Conservation (phyloP, 2,113 vertebrate species). For the Ictalurus furcatus region DNA sequence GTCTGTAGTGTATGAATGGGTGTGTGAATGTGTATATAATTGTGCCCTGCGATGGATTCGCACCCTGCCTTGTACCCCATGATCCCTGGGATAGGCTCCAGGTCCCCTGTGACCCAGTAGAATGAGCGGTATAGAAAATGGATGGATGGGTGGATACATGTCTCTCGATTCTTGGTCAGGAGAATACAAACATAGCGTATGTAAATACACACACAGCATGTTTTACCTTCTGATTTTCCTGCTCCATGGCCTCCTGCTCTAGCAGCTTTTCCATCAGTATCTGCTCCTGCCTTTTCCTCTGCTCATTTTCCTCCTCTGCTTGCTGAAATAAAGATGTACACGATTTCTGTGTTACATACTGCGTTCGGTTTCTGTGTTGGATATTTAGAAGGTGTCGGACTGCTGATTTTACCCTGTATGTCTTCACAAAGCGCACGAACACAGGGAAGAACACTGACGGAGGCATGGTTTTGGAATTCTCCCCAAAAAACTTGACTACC, state of each 20-base stretch:
- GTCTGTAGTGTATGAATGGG: too few species aligned
- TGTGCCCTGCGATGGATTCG: too few species aligned
- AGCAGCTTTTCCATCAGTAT: constrained; percentile 91
- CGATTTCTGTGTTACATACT: neutral
- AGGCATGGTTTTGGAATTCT: constrained; percentile 92
- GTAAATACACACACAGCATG: constrained; percentile 1
- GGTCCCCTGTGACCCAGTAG: too few species aligned
- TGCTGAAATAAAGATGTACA: constrained; percentile 71
- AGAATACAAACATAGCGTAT: neutral
- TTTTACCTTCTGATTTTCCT: constrained; percentile 90
- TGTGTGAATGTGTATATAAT: too few species aligned
- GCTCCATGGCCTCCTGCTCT: constrained; percentile 90
- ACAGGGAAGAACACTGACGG: constrained; percentile 96
- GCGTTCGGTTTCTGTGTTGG: neutral
- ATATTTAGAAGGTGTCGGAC: neutral
- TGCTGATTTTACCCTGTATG: constrained; percentile 86
- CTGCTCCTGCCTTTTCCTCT: constrained; percentile 88
- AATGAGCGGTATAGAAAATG: too few species aligned
- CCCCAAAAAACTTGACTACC: constrained; percentile 90
- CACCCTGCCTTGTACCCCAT: too few species aligned
- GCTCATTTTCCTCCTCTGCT: constrained; percentile 92
- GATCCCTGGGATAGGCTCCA: too few species aligned
- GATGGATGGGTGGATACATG: neutral
- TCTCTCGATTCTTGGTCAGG: neutral
- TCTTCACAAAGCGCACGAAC: constrained; percentile 91